Evolutionary conservation across 2,113 vertebrate species (phyloP), one percentile per base, ranked within the genome.

Genomic region (Xyliphius kryptos): DNA sequence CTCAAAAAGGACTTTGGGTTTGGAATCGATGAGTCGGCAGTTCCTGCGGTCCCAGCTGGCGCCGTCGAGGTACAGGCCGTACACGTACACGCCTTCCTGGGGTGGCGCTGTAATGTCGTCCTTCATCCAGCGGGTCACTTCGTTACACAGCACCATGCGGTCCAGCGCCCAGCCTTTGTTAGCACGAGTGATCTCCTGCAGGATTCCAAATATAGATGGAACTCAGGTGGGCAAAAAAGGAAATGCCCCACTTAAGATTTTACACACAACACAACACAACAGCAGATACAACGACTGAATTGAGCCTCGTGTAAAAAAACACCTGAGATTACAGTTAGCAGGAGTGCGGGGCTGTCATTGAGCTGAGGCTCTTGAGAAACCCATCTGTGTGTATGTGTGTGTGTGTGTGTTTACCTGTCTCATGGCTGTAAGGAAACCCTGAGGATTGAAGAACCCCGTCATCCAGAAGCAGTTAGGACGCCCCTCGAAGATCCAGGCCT

Each of bases 341-440:
- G n/a, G n/a, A n/a, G n/a, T n/a, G n/a, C n/a, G n/a, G n/a, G n/a
- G n/a, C n/a, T n/a, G n/a, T n/a, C n/a, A n/a, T n/a, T n/a, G n/a
- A n/a, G n/a, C n/a, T n/a, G n/a, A n/a, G n/a, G n/a, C n/a, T n/a
- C n/a, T n/a, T n/a, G n/a, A n/a, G n/a, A n/a, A n/a, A n/a, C n/a
- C n/a, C n/a, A n/a, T n/a, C n/a, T n/a, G n/a, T n/a, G n/a, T n/a
- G n/a, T n/a, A n/a, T n/a, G n/a, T n/a, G n/a, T n/a, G n/a, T n/a
- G n/a, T n/a, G n/a, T n/a, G n/a, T n/a, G n/a, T n/a, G n/a, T n/a
- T n/a, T n/a, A n/a, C n/a, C n/a, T n/a, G n/a, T n/a, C 82, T 80
- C 89, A 91, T 89, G 47, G 90, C 89, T 0, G 88, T 91, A 59
- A 92, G 70, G 52, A 92, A 92, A 49, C 91, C 89, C 85, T 91